Base-by-base conservation (phyloP, 2,888 invertebrate species). In the Acrocera orbiculus region DNA sequence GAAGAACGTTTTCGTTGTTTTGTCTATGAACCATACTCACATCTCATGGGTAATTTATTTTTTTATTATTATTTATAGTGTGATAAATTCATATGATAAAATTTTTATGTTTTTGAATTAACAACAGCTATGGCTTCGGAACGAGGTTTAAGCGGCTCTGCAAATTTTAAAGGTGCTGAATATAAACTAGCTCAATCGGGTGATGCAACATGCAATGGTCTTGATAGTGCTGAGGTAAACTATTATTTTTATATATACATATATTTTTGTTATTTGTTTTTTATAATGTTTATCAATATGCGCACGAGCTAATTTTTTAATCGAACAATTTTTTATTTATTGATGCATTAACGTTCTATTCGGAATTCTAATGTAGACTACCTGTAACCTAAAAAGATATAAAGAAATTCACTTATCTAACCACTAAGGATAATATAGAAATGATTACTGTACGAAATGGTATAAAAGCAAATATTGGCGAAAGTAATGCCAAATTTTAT, bases 1-100 rank as follows among this genome's bases (percentile, higher is more conserved):
- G 89, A 90, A 58, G 89, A 90, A 58, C 73, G 87, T 44, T 93
- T 86, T 65, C 70, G 92, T 45, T 93, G 93, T 65, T 92, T 92
- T 66, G 92, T 92, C 40, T 89, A 86, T 64, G 87, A 86, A 66
- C 3, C 16, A 27, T 15, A 27, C 16, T 15, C 8, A 19, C 19
- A 19, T 19, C 5, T 19, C 8, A 19, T 19, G 8, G 19, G 5
- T 19, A 19, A 19, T 19, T 19, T 19, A 2, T 19, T 19, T 8
- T 22, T 22, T 22, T 22, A 4, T 9, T 22, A 5, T 22, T 22
- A 22, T 10, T 22, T 22, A n/a, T n/a, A n/a, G n/a, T n/a, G n/a
- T n/a, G n/a, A n/a, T n/a, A n/a, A n/a, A n/a, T n/a, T n/a, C n/a
- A 8, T 19, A 6, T 19, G 4, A 3, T 22, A 19, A 19, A 19